Percentiles rank a stretch among this genome's conserved stretches.
Evolutionary conservation across 2,888 invertebrate species (phyloP).

Genomic region (Tetragonisca angustula): DNA sequence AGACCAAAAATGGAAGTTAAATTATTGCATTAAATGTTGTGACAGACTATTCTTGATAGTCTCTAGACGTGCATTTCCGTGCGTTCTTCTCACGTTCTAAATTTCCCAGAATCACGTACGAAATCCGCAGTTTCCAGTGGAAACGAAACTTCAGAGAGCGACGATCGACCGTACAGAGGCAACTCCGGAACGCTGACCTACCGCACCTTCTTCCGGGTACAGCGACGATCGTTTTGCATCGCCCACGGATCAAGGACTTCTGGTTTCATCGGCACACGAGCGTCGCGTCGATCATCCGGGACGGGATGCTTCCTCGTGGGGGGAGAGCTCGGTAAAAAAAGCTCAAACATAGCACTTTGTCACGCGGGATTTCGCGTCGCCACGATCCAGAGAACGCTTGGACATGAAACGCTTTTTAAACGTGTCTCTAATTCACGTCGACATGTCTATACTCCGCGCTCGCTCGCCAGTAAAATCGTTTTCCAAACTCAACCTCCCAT

Average conservation of each 20-base stretch:
- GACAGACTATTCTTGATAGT: too few relatives aligned
- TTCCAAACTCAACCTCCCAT: not conserved
- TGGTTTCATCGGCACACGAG: slow-evolving; percentile 59
- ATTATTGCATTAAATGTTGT: too few relatives aligned
- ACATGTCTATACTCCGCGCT: not conserved
- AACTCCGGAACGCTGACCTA: slow-evolving; percentile 59
- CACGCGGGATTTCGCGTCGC: slow-evolving; percentile 57
- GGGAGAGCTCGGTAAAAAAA: slow-evolving; percentile 46
- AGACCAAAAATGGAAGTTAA: too few relatives aligned
- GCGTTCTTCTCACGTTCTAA: too few relatives aligned
- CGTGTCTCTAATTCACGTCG: slow-evolving; percentile 25
- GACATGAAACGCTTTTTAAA: slow-evolving; percentile 2
- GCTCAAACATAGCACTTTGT: slow-evolving; percentile 58
- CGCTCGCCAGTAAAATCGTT: not conserved
- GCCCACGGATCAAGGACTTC: slow-evolving; percentile 67
- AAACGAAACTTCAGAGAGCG: not conserved
- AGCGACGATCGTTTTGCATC: slow-evolving; percentile 63
- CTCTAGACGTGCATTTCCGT: too few relatives aligned
- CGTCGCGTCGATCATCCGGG: slow-evolving; percentile 63
- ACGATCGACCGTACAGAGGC: slow-evolving; percentile 9
- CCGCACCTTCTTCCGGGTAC: slow-evolving; percentile 66
- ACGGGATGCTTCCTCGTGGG: slow-evolving; percentile 54
- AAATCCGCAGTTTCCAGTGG: not conserved
- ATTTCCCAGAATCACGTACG: too few relatives aligned
- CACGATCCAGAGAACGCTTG: slow-evolving; percentile 23